phyloP scores from a whole-genome alignment of 2,888 invertebrate genomes.

The Chloroclystis v-ata region DNA sequence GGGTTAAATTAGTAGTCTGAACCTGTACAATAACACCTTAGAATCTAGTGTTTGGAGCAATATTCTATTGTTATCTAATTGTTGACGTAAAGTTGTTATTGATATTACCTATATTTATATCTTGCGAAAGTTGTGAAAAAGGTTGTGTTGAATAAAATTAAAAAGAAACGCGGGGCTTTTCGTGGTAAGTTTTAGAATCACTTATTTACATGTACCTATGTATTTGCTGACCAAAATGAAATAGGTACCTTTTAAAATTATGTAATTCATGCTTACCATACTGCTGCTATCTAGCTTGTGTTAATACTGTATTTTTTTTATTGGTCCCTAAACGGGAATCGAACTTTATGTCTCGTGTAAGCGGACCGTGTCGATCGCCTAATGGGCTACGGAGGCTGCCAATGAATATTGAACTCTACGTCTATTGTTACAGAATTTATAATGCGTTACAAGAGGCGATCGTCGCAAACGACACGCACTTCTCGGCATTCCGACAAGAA shows the following conservation, averaged over 20 bases:
- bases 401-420: not conserved
- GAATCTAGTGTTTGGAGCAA: constrained; percentile 31
- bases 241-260: no score
- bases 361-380: no score
- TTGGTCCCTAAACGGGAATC: no score
- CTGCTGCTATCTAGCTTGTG: no score
- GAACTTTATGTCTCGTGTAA: no score
- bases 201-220: not conserved
- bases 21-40: constrained; percentile 26
- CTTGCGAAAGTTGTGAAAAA: constrained; percentile 47
- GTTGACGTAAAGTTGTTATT: constrained; percentile 39
- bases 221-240: no score
- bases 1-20: constrained; percentile 27
- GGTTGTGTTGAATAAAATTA: constrained; percentile 62
- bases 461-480: constrained; percentile 60
- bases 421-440: constrained; percentile 50
- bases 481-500: constrained; percentile 69
- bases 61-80: constrained; percentile 24
- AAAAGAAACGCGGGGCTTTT: constrained; percentile 46
- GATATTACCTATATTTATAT: constrained; percentile 35
- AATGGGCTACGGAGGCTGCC: not conserved
- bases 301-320: no score
- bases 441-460: constrained; percentile 66
- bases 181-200: constrained; percentile 56
- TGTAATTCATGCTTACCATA: no score